Base-by-base conservation (phyloP, 2,888 invertebrate species). In the Sussaba pulchella region DNA sequence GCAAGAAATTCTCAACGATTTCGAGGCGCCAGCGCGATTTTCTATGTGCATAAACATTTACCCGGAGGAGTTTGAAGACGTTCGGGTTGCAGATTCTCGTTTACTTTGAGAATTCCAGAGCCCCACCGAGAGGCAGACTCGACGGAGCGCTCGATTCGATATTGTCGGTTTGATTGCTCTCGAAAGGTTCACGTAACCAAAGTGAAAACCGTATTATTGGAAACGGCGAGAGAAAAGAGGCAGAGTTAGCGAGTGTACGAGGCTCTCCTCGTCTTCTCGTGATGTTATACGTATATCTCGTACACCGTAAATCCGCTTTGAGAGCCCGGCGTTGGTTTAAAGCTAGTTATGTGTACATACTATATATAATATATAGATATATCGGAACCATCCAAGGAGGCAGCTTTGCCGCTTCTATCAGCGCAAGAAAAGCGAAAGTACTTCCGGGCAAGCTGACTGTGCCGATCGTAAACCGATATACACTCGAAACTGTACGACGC, bases 381-480 rank as follows among this genome's bases (percentile, higher is more conserved):
- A 64, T 45, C 17, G 10, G 4, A 41, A 14, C 12, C 43, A 70
- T 31, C 31, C 10, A 17, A 26, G 14, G 10, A 39, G 10, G 41
- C 54, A 17, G 69, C 43, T 52, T 41, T 39, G n/a, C 17, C 17
- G 43, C 54, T 57, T 70, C 54, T 71, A 72, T 63, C 39, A 39
- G 52, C 45, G 69, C 77, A 77, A 79, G 82, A 82, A 79, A 81
- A 81, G 82, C 78, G 81, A 82, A 82, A 81, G 82, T 81, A 77
- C 74, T 82, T 81, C 78, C 82, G 74, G 66, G 59, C 67, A 70
- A 80, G 64, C 71, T 21, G 70, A 45, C 57, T 45, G 50, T 61
- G 61, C 24, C 72, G 64, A 72, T 67, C 61, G 9, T 54, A 19
- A 31, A 45, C 19, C 64, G 43, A 63, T 41, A 41, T 39, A 41